Evolutionary conservation across 2,113 vertebrate genomes (phyloP).

Genomic region (Prolemur simus): DNA sequence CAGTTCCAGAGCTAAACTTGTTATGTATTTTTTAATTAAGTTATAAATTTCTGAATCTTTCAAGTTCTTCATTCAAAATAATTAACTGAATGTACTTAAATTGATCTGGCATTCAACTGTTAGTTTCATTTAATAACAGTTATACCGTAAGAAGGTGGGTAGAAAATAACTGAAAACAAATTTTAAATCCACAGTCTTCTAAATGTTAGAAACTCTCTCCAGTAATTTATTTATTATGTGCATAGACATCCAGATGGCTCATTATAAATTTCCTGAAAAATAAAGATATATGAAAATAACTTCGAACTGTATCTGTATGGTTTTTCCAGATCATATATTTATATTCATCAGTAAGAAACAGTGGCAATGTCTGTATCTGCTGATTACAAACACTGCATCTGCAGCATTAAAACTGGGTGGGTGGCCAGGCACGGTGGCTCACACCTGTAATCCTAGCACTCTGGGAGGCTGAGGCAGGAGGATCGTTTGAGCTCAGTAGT

Average conservation of each 20-base stretch:
- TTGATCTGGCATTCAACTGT: background rate
- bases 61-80: slow-evolving; percentile 48
- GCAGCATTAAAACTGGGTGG: background rate
- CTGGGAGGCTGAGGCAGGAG: too few species aligned
- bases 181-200: slow-evolving; percentile 4
- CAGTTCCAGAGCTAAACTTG: background rate
- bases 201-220: slow-evolving; percentile 6
- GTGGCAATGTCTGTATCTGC: background rate
- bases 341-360: background rate
- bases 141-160: background rate
- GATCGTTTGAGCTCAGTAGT: too few species aligned
- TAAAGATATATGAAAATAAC: slow-evolving; percentile 20
- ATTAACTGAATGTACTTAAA: background rate
- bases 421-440: too few species aligned
- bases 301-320: background rate
- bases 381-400: background rate
- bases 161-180: slow-evolving; percentile 41
- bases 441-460: too few species aligned
- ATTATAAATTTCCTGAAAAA: background rate
- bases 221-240: slow-evolving; percentile 6
- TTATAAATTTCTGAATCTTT: slow-evolving; percentile 13
- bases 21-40: slow-evolving; percentile 23
- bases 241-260: background rate
- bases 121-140: slow-evolving; percentile 8
- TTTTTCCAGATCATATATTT: background rate